A percentile compares a stretch with the other conserved stretches of the same genome.
Evolutionary conservation across 2,888 invertebrate species (phyloP).

Genomic region (Encarsia formosa): DNA sequence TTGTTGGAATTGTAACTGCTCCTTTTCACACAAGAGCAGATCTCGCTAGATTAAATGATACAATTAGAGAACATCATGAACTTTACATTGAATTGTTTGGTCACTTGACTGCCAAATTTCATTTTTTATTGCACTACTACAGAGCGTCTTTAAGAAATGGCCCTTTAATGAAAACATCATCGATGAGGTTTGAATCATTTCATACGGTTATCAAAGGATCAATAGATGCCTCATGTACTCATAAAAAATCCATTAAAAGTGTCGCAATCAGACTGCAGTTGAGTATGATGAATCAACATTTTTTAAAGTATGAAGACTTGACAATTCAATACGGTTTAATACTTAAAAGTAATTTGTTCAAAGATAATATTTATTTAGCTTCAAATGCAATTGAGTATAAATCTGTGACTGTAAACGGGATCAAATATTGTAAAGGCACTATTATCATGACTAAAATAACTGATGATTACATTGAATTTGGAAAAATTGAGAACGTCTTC

Average conservation of each 20-base stretch:
- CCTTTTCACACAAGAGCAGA: neutral
- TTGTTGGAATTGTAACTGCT: neutral
- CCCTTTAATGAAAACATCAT: neutral
- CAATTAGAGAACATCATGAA: neutral
- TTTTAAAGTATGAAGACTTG: neutral
- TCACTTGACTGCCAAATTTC: conserved; percentile 1
- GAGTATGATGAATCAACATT: neutral
- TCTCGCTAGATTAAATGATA: neutral
- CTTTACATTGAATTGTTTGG: neutral
- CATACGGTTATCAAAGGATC: neutral
- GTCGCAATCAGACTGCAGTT: neutral
- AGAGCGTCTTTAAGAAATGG: neutral
- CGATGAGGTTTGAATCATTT: neutral
- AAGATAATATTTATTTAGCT: neutral
- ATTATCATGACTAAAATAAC: neutral
- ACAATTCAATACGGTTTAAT: neutral
- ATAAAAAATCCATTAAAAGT: neutral
- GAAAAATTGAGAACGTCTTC: neutral
- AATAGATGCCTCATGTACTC: neutral
- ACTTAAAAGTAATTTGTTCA: neutral
- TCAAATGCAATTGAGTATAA: neutral
- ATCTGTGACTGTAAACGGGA: neutral
- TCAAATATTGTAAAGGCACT: neutral
- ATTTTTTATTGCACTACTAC: neutral
- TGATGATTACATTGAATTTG: neutral